Conservation (phyloP, 2,797 vertebrate genomes). For the Thamnophis elegans region DNA sequence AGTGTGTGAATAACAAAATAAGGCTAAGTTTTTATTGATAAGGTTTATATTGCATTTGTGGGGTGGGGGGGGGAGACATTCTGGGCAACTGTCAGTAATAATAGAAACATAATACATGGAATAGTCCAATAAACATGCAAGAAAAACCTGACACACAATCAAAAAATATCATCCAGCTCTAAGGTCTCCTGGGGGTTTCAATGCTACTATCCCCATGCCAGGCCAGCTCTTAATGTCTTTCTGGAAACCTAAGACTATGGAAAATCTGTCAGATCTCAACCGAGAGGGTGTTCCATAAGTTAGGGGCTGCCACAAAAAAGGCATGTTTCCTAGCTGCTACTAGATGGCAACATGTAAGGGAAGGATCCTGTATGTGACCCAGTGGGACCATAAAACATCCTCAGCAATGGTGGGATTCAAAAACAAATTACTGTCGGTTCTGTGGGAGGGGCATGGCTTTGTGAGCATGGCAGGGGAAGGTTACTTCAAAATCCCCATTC, state of each 20-base stretch:
- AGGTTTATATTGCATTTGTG: neutral
- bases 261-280: neutral
- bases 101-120: neutral
- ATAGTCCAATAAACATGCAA: neutral
- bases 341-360: neutral
- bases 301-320: neutral
- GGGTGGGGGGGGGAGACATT: neutral
- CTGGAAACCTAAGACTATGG: neutral
- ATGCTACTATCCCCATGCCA: neutral
- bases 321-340: neutral
- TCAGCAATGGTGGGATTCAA: neutral
- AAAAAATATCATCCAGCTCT: neutral
- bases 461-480: no score
- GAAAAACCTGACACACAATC: neutral
- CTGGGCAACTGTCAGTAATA: neutral
- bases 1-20: neutral
- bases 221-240: neutral
- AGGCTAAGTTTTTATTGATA: neutral
- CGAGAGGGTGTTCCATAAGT: neutral
- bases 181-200: neutral
- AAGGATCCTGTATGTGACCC: neutral
- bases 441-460: no score
- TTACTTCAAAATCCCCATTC: no score
- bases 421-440: no score
- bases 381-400: neutral